phyloP scores from a whole-genome alignment of 2,113 vertebrate genomes.

The Chamaetylas fuelleborni region DNA sequence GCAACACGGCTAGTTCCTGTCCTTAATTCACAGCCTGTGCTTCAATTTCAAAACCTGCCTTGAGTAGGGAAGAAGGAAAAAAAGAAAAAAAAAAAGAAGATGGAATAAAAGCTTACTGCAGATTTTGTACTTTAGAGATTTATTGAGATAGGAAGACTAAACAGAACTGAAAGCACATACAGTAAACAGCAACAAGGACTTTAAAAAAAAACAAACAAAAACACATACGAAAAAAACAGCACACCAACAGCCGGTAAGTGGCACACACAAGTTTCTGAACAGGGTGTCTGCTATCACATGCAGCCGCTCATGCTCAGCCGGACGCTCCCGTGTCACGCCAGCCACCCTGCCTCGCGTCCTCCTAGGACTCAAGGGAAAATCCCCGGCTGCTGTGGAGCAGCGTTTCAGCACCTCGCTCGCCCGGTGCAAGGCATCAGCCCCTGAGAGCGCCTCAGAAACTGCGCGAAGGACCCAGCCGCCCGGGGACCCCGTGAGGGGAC shows the following conservation, averaged over 20 bases:
- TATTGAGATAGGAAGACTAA: background rate
- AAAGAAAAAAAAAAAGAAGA: background rate
- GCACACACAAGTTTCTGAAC: background rate
- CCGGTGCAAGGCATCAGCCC: background rate
- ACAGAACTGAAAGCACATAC: background rate
- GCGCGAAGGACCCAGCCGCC: background rate
- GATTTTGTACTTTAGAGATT: slow-evolving; percentile 22
- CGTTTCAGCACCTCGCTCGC: background rate
- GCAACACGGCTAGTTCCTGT: slow-evolving; percentile 14
- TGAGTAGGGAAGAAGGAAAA: background rate
- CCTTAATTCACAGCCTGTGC: slow-evolving; percentile 22
- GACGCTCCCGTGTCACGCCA: background rate
- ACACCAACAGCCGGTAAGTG: background rate
- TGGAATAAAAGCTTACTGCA: background rate
- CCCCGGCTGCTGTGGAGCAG: background rate
- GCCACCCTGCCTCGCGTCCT: background rate
- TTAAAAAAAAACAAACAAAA: background rate
- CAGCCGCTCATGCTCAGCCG: background rate
- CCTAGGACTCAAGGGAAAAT: background rate
- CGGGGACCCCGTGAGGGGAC: background rate
- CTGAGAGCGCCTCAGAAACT: background rate
- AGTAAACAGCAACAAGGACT: background rate
- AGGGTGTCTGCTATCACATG: background rate
- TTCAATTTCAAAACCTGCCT: slow-evolving; percentile 57
- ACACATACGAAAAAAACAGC: background rate